phyloP scores from a whole-genome alignment of 2,888 invertebrate genomes.

The Stenotaenia linearis region DNA sequence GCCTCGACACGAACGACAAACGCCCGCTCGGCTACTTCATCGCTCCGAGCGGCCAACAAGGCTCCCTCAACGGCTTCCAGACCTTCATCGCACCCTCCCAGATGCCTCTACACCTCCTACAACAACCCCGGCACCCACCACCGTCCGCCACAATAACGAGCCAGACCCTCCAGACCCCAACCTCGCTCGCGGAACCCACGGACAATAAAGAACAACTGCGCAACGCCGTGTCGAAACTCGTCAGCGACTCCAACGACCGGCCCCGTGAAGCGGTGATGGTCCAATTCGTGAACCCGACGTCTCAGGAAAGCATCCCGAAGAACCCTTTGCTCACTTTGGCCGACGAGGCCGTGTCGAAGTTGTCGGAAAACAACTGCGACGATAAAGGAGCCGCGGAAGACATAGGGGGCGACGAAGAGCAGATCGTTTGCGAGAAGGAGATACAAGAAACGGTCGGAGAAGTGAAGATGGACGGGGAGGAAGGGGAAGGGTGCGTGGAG shows the following conservation, averaged over 20 bases:
- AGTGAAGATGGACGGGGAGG: background rate
- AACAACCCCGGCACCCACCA: background rate
- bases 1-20: background rate
- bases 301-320: background rate
- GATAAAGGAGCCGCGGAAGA: background rate
- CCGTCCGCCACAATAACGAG: background rate
- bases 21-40: slow-evolving; percentile 13
- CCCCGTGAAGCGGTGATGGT: background rate
- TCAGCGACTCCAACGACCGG: background rate
- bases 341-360: background rate
- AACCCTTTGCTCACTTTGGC: slow-evolving; percentile 13
- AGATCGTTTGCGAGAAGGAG: background rate
- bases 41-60: background rate
- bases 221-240: background rate
- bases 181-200: background rate
- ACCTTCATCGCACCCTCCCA: background rate
- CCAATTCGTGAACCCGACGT: background rate
- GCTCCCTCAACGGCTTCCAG: background rate
- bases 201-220: background rate
- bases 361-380: background rate
- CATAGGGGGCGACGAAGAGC: background rate
- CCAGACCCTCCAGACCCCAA: background rate
- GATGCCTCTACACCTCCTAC: background rate
- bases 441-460: background rate
- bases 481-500: background rate